Evolutionary conservation across 2,113 vertebrate genomes (phyloP).

Genomic region (rabbit (Oryctolagus cuniculus)): DNA sequence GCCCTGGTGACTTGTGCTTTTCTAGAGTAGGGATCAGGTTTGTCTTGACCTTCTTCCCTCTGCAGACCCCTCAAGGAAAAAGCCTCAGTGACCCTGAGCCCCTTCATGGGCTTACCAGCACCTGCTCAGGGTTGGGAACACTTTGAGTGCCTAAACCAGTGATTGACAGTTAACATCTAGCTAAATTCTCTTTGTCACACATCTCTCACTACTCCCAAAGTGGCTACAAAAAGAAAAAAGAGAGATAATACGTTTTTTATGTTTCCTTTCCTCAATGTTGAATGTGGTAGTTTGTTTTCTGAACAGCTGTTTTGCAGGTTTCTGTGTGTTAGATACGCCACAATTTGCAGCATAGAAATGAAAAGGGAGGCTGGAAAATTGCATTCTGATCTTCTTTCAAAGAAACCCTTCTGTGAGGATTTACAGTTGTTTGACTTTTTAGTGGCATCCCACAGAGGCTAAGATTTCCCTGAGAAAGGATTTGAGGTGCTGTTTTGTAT

Average conservation of each 20-base stretch:
- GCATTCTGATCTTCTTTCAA: neutral
- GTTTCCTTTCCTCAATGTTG: constrained; percentile 7
- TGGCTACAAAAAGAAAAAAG: neutral
- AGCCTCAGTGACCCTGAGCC: neutral
- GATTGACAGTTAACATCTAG: neutral
- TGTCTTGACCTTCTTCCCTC: neutral
- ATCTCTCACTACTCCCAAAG: neutral
- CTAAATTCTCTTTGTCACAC: neutral
- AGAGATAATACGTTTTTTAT: neutral
- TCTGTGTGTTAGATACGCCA: neutral
- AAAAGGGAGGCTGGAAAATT: neutral
- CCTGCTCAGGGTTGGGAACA: accelerated
- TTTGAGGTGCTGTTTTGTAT: neutral
- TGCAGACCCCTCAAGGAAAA: neutral
- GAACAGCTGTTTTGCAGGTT: constrained; percentile 37
- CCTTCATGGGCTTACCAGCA: neutral
- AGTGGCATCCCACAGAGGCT: neutral
- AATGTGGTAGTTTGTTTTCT: neutral
- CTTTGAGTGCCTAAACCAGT: neutral
- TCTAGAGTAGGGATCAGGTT: neutral
- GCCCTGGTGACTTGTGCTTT: accelerated
- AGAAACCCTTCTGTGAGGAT: neutral
- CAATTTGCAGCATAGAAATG: neutral
- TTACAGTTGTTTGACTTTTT: neutral
- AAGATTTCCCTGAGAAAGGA: neutral